phyloP scores from a whole-genome alignment of 2,888 invertebrate genomes.

The Megamerina dolium region DNA sequence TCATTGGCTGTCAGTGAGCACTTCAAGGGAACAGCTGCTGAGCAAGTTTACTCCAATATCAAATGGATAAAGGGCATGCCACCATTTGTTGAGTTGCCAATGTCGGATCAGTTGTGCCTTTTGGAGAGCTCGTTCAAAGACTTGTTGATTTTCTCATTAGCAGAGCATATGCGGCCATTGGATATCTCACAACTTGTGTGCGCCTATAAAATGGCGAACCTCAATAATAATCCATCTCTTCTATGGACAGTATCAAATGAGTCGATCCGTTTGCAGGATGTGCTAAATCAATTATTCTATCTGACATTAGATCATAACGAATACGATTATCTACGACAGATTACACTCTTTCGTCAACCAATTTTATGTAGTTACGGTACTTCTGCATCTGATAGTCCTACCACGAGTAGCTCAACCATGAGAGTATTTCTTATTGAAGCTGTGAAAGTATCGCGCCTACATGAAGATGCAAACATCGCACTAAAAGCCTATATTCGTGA shows the following conservation, averaged over 20 bases:
- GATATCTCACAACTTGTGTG: conserved; percentile 60
- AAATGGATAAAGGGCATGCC: conserved; percentile 81
- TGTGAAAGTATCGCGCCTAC: conserved; percentile 61
- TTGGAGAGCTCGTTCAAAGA: conserved; percentile 89
- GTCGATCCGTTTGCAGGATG: conserved; percentile 65
- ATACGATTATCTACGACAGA: conserved; percentile 74
- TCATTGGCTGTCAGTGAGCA: conserved; percentile 58
- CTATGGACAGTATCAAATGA: conserved; percentile 47
- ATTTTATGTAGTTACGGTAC: conserved; percentile 28
- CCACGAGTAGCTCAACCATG: conserved; percentile 35
- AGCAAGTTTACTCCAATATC: conserved; percentile 83
- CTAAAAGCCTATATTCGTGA: conserved; percentile 54
- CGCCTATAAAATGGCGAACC: conserved; percentile 49
- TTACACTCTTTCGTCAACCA: conserved; percentile 71
- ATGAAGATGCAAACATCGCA: conserved; percentile 51
- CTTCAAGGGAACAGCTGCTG: conserved; percentile 84
- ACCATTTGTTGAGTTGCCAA: conserved; percentile 66
- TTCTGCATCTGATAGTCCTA: conserved; percentile 35
- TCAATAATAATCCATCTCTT: conserved; percentile 33
- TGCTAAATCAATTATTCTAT: conserved; percentile 62
- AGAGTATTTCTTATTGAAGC: conserved; percentile 52
- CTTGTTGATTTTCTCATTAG: conserved; percentile 79
- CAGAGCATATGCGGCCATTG: conserved; percentile 74
- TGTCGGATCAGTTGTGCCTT: conserved; percentile 71
- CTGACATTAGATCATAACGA: conserved; percentile 75